A percentile compares a stretch with the other conserved stretches of the same genome.
Evolutionary conservation across 1,140 invertebrate genomes (phyloP).

Genomic region (Goniozus legneri): DNA sequence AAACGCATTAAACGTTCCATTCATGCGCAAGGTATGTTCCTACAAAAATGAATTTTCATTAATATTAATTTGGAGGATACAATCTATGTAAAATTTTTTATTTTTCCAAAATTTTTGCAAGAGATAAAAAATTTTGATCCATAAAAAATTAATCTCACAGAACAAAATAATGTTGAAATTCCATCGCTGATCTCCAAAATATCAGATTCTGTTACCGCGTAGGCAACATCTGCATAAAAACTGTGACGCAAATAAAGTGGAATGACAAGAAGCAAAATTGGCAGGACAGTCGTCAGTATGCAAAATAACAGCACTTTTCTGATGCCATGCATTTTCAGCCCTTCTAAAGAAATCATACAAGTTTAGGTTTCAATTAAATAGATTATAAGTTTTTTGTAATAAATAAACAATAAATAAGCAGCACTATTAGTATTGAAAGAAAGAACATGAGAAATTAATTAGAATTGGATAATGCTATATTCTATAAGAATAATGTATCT

Average conservation of each 20-base stretch:
- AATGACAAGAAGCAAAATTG: conserved; percentile 66
- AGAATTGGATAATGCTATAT: too few relatives aligned
- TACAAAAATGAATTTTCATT: conserved; percentile 38
- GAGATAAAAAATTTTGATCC: conserved; percentile 1
- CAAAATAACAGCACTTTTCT: conserved; percentile 73
- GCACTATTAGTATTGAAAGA: too few relatives aligned
- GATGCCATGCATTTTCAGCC: conserved; percentile 75
- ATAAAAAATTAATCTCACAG: conserved; percentile 37
- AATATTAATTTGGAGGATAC: not conserved
- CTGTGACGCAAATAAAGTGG: conserved; percentile 73
- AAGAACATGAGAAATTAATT: too few relatives aligned
- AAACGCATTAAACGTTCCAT: conserved; percentile 76
- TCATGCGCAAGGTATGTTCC: conserved; percentile 74
- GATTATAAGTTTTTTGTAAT: too few relatives aligned
- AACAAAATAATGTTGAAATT: conserved; percentile 74
- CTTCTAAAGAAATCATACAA: too few relatives aligned
- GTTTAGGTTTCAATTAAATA: too few relatives aligned
- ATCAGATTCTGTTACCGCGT: conserved; percentile 76
- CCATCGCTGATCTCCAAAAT: conserved; percentile 74
- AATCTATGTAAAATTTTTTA: not conserved
- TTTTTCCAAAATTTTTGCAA: not conserved
- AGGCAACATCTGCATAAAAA: conserved; percentile 69
- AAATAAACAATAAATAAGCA: too few relatives aligned
- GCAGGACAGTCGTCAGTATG: conserved; percentile 67
- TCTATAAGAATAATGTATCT: too few relatives aligned